A percentile compares a stretch with the other conserved stretches of the same genome.
Conservation (phyloP, 2,888 invertebrate species). For the Netelia virgata region DNA sequence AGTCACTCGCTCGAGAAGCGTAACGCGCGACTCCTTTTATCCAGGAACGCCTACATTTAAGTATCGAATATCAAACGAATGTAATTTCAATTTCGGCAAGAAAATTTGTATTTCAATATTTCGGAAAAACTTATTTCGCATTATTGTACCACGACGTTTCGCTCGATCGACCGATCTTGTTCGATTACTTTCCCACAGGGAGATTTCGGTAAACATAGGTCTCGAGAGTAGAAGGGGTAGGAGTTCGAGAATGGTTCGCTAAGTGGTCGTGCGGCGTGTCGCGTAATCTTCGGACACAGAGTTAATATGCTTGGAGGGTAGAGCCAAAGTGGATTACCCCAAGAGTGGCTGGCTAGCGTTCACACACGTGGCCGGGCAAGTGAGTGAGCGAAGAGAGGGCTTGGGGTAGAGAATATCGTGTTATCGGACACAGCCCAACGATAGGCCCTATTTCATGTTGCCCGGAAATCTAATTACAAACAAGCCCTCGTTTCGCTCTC, state of each 20-base stretch:
- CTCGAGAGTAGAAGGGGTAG: conserved; percentile 8
- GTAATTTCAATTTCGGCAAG: too few relatives aligned
- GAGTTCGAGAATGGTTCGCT: conserved; percentile 60
- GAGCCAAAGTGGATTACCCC: conserved; percentile 72
- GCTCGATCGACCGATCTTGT: not conserved
- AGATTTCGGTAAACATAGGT: not conserved
- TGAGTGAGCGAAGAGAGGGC: conserved; percentile 47
- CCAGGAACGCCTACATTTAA: too few relatives aligned
- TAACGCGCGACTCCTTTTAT: too few relatives aligned
- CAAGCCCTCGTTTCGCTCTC: conserved; percentile 42
- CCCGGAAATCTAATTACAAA: conserved; percentile 68
- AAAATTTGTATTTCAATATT: too few relatives aligned
- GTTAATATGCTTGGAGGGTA: conserved; percentile 72
- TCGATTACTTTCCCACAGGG: not conserved
- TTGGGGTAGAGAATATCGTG: conserved; percentile 61
- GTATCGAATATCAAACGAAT: too few relatives aligned
- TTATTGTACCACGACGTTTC: too few relatives aligned
- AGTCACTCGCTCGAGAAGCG: too few relatives aligned
- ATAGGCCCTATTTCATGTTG: conserved; percentile 66
- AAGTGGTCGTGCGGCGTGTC: conserved; percentile 71
- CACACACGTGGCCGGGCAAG: conserved; percentile 47
- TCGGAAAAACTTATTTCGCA: too few relatives aligned
- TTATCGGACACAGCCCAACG: conserved; percentile 71
- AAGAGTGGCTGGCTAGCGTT: conserved; percentile 64
- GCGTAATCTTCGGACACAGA: conserved; percentile 71